Evolutionary conservation across 2,888 invertebrate species (phyloP).

Genomic region (Mellilla xanthometata): DNA sequence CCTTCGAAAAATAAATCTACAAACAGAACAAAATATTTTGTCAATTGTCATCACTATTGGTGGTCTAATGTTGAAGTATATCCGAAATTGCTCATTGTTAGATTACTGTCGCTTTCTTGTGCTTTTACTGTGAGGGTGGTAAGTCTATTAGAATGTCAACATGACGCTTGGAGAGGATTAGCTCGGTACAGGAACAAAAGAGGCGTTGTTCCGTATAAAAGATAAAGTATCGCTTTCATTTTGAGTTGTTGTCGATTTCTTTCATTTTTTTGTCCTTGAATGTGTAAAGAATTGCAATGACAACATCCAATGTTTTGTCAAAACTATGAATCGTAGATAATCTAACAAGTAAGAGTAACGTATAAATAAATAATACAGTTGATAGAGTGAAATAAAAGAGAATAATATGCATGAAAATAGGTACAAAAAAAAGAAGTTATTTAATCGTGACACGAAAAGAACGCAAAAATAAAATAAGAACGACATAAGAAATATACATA

Average conservation of each 20-base stretch:
- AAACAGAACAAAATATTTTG: conserved; percentile 72
- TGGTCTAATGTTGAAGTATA: conserved; percentile 58
- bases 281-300: neutral
- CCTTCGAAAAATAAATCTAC: conserved; percentile 21
- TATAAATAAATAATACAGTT: no score
- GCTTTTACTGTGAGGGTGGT: conserved; percentile 50
- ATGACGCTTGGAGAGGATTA: conserved; percentile 54
- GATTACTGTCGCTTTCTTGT: conserved; percentile 50
- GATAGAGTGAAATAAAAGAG: no score
- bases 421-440: no score
- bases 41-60: conserved; percentile 71
- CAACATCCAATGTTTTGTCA: conserved; percentile 6
- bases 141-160: conserved; percentile 69
- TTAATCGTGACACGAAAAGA: no score
- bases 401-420: no score
- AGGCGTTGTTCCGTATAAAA: conserved; percentile 11
- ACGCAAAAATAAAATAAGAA: no score
- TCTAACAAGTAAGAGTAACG: no score
- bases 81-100: conserved; percentile 40
- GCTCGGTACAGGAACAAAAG: conserved; percentile 46
- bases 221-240: conserved; percentile 18
- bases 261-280: no score
- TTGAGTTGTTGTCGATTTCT: neutral
- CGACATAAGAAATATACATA: no score
- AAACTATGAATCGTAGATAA: no score